Conservation (phyloP, 2,888 invertebrate species). For the Eucera pruinosa region DNA sequence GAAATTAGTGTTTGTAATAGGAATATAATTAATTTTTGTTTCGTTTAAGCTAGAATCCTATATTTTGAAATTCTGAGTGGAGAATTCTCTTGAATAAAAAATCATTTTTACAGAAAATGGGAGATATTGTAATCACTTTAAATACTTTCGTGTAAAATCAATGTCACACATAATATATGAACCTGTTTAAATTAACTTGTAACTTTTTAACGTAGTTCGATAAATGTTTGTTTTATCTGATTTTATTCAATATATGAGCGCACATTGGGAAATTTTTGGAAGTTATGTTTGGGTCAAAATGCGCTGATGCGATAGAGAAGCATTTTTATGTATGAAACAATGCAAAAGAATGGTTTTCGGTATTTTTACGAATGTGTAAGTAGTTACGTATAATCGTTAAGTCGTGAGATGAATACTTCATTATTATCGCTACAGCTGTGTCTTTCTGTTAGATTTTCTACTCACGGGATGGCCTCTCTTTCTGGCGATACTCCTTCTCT, state of each 20-base stretch:
- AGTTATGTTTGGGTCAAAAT: background rate
- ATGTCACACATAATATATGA: background rate
- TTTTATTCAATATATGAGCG: background rate
- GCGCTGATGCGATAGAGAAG: background rate
- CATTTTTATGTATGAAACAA: constrained; percentile 21
- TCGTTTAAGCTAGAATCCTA: background rate
- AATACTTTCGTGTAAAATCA: background rate
- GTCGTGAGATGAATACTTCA: background rate
- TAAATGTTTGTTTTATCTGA: background rate
- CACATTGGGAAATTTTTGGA: background rate
- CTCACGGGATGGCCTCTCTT: background rate
- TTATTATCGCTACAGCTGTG: background rate
- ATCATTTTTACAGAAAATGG: background rate
- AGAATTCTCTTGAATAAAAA: background rate
- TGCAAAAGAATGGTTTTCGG: background rate
- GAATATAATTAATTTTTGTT: too few species aligned
- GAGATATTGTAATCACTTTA: background rate
- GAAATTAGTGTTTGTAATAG: too few species aligned
- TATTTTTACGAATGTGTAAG: constrained; percentile 9
- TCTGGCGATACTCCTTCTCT: background rate
- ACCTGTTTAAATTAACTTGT: background rate
- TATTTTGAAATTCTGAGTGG: background rate
- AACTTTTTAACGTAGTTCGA: background rate
- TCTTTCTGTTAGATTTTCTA: background rate
- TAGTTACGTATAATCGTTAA: constrained; percentile 19